phyloP scores from a whole-genome alignment of 2,888 invertebrate species.

The Nowickia ferox region DNA sequence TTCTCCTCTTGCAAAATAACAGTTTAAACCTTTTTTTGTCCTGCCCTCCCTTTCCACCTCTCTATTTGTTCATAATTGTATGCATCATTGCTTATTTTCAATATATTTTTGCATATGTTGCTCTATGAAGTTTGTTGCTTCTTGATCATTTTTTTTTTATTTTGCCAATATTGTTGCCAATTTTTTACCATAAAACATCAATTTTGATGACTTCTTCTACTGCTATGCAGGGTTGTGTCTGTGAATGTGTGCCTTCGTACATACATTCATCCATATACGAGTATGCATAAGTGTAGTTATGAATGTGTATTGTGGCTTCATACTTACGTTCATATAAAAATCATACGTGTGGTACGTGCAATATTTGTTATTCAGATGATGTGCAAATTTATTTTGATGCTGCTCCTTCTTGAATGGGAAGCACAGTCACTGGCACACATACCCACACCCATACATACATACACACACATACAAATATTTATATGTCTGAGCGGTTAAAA shows the following conservation, averaged over 20 bases:
- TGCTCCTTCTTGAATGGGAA: conserved; percentile 36
- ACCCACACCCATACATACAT: background rate
- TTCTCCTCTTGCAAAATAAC: conserved; percentile 71
- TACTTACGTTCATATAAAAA: conserved; percentile 40
- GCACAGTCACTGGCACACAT: background rate
- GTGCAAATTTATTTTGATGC: conserved; percentile 78
- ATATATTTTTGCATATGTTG: conserved; percentile 80
- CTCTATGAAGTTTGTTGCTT: conserved; percentile 69
- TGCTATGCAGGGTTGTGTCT: conserved; percentile 44
- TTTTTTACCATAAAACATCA: conserved; percentile 67
- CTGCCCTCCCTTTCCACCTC: conserved; percentile 53
- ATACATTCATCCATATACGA: background rate
- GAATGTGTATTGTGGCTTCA: conserved; percentile 30
- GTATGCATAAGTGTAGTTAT: conserved; percentile 2
- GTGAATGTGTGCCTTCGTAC: conserved; percentile 34
- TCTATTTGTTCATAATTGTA: conserved; percentile 61
- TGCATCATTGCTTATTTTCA: conserved; percentile 67
- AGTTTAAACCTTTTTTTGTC: conserved; percentile 71
- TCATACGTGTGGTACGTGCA: conserved; percentile 77
- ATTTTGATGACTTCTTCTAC: conserved; percentile 75
- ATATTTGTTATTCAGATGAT: conserved; percentile 82
- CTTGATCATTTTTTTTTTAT: background rate
- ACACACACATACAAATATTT: background rate
- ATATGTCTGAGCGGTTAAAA: background rate
- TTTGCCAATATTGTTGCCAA: conserved; percentile 63